Percentiles rank a stretch among this genome's conserved stretches.
phyloP scores from a whole-genome alignment of 2,113 vertebrate genomes.

The Oreochromis niloticus region DNA sequence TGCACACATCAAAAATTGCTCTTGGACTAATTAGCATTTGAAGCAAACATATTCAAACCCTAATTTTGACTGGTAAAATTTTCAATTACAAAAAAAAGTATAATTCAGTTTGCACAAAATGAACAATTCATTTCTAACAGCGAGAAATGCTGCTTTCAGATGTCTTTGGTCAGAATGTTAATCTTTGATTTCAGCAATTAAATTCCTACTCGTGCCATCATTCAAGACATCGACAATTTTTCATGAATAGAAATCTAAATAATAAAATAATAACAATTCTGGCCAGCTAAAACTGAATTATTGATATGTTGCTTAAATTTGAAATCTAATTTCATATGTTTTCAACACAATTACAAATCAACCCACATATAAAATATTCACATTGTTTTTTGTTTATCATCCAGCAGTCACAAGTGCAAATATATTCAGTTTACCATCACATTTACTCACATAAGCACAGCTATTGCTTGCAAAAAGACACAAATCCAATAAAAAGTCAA shows the following conservation, averaged over 20 bases:
- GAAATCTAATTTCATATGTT: neutral
- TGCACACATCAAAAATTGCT: neutral
- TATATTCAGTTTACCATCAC: neutral
- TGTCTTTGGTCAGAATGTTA: neutral
- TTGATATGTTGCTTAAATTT: neutral
- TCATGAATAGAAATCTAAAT: neutral
- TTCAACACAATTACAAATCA: neutral
- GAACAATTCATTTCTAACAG: neutral
- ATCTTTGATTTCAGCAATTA: neutral
- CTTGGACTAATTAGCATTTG: neutral
- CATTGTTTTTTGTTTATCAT: neutral
- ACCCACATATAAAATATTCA: neutral
- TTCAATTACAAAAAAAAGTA: neutral
- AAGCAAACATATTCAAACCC: neutral
- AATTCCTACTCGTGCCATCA: neutral
- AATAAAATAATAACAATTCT: neutral
- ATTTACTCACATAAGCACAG: neutral
- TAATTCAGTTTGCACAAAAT: neutral
- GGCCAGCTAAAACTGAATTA: neutral
- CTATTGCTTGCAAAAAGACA: neutral
- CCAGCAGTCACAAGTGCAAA: neutral
- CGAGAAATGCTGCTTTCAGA: neutral
- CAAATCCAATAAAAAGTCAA: neutral
- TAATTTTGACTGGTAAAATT: neutral
- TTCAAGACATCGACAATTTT: accelerated